Conservation (phyloP, 2,888 invertebrate genomes). For the Notodromas monacha region DNA sequence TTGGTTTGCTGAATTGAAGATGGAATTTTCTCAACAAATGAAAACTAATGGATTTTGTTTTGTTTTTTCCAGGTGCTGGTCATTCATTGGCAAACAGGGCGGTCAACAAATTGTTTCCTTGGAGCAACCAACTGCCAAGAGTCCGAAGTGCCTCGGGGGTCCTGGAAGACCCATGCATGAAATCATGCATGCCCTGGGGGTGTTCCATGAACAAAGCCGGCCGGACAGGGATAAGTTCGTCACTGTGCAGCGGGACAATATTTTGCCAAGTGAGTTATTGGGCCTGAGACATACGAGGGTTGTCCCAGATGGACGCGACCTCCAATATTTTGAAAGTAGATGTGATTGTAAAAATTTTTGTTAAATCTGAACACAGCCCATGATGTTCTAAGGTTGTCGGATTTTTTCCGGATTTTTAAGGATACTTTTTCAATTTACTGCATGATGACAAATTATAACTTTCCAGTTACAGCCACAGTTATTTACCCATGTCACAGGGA, state of each 20-base stretch:
- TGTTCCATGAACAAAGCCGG: slow-evolving; percentile 50
- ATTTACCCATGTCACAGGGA: no score
- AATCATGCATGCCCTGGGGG: slow-evolving; percentile 41
- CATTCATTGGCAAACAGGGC: slow-evolving; percentile 35
- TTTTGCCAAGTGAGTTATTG: slow-evolving; percentile 22
- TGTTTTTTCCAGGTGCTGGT: slow-evolving; percentile 37
- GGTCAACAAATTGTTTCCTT: slow-evolving; percentile 37
- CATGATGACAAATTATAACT: slow-evolving; percentile 2
- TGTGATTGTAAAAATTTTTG: not conserved
- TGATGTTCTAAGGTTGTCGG: no score
- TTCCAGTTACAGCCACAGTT: not conserved
- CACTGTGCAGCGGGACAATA: slow-evolving; percentile 36
- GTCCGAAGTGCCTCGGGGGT: slow-evolving; percentile 28
- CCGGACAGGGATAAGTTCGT: slow-evolving; percentile 40
- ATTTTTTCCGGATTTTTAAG: no score
- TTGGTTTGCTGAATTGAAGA: no score
- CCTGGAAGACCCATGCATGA: slow-evolving; percentile 40
- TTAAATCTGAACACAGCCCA: no score
- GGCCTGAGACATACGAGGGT: no score
- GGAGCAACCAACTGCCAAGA: slow-evolving; percentile 25
- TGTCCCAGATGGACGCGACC: no score
- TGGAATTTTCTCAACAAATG: no score
- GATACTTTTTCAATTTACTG: no score
- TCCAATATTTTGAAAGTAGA: no score
- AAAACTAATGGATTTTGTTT: no score